These are phyloP conservation scores for Drosophila trichaetosa DNA, from an alignment of 2,888 invertebrate species.

Conservation along the genomic window DNA sequence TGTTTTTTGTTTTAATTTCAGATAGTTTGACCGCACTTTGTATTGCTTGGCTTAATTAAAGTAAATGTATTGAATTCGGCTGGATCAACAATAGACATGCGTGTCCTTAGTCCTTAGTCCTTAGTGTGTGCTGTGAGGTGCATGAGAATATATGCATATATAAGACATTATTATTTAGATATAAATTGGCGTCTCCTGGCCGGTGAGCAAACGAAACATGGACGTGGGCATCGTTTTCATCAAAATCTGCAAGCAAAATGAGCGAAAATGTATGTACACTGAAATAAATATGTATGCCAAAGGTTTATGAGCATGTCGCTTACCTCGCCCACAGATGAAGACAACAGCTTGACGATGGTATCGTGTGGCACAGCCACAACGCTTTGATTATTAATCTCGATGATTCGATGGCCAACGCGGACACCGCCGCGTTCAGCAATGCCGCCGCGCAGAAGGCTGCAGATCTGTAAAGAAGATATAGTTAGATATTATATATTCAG, in stretches of 20 bases:
- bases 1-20: slow-evolving; percentile 12
- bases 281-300: background rate
- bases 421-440: slow-evolving; percentile 99
- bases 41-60: slow-evolving; percentile 14
- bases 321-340: slow-evolving; percentile 99
- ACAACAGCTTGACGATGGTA: slow-evolving; percentile 98
- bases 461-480: slow-evolving; percentile 89
- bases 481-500: background rate
- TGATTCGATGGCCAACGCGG: slow-evolving; percentile 99
- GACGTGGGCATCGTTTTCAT: slow-evolving; percentile 99
- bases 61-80: slow-evolving; percentile 13
- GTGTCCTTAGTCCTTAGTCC: slow-evolving; percentile 17
- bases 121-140: slow-evolving; percentile 30
- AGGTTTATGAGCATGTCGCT: background rate
- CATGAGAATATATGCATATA: slow-evolving; percentile 41
- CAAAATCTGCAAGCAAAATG: slow-evolving; percentile 91
- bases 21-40: slow-evolving; percentile 21
- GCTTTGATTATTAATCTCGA: slow-evolving; percentile 99
- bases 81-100: slow-evolving; percentile 15
- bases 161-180: slow-evolving; percentile 87
- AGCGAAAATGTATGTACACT: background rate
- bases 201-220: slow-evolving; percentile 99
- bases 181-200: slow-evolving; percentile 99
- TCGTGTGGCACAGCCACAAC: slow-evolving; percentile 99
- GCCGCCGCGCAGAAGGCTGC: slow-evolving; percentile 98